Conservation (phyloP, 2,797 vertebrate species). For the Nyctibius grandis region DNA sequence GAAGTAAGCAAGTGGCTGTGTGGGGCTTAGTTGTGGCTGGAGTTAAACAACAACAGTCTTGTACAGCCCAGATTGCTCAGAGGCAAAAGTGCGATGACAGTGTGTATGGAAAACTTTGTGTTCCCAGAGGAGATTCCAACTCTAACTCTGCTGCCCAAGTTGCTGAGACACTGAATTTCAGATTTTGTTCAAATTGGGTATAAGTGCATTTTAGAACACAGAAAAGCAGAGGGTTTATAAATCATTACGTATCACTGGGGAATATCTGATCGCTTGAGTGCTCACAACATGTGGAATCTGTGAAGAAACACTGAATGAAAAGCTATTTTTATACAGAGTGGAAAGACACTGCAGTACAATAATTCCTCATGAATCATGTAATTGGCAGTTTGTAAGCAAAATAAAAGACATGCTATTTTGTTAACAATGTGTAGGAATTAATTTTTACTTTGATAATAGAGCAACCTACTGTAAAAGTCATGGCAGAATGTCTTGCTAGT, state of each 20-base stretch:
- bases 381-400: conserved; percentile 10
- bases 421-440: neutral
- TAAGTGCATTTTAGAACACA: neutral
- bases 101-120: neutral
- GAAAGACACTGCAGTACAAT: neutral
- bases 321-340: neutral
- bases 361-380: neutral
- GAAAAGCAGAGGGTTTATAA: neutral
- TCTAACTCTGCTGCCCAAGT: neutral
- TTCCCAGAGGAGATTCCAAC: neutral
- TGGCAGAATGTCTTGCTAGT: neutral
- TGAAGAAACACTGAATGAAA: neutral
- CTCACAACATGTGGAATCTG: neutral
- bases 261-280: neutral
- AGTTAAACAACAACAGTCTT: neutral
- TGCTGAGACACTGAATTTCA: neutral
- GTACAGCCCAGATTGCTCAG: neutral
- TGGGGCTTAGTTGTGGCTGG: too few relatives aligned
- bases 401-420: neutral
- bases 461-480: neutral
- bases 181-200: neutral
- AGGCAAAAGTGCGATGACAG: neutral
- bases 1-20: too few relatives aligned
- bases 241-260: neutral
- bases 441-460: neutral